These are phyloP conservation scores for Molossus molossus DNA, from an alignment of 2,797 vertebrate genomes.

Conservation along the genomic window DNA sequence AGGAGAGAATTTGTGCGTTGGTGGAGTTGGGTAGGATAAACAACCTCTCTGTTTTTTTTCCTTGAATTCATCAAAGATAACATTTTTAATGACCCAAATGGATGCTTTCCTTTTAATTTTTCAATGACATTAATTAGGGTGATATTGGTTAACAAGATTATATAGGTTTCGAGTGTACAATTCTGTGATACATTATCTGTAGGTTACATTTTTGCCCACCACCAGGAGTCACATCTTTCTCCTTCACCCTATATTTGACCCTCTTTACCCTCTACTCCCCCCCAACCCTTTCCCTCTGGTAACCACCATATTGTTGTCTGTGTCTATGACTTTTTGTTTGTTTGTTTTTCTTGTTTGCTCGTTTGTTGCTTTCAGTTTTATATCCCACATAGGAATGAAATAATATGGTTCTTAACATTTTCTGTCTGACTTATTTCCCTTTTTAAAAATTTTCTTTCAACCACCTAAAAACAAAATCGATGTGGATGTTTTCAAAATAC, in stretches of 20 bases:
- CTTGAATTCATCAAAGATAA: conserved; percentile 43
- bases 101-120: not conserved
- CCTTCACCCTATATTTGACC: not conserved
- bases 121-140: not conserved
- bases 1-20: not conserved
- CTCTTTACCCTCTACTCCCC: not conserved
- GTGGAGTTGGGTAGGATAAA: not conserved
- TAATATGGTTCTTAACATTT: not conserved
- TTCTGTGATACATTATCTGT: not conserved
- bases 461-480: not conserved
- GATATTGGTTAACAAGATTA: not conserved
- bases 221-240: not conserved
- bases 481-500: not conserved
- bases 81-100: not conserved
- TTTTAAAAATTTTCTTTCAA: not conserved
- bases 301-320: not conserved
- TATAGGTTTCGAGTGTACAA: not conserved
- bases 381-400: not conserved
- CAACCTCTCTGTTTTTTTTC: not conserved
- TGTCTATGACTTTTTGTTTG: not conserved
- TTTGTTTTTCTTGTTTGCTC: not conserved
- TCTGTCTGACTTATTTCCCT: not conserved
- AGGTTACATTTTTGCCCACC: not conserved
- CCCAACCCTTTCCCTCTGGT: not conserved
- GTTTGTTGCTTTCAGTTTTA: not conserved